Evolutionary conservation across 2,888 invertebrate genomes (phyloP).

Genomic region (Dermolepida albohirtum): DNA sequence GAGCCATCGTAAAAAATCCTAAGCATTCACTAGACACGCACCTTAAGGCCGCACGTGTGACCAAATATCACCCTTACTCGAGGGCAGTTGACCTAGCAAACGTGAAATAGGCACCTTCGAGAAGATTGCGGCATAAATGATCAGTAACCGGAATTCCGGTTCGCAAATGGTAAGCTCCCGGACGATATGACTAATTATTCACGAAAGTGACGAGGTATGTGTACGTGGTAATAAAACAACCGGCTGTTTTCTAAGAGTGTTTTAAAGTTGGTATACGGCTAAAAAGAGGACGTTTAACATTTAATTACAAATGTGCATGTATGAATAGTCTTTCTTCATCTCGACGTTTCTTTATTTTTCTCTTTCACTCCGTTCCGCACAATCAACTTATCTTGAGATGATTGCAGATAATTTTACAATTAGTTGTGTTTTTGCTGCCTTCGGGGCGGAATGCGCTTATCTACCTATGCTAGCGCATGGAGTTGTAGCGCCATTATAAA

Average conservation of each 20-base stretch:
- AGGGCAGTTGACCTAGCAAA: conserved; percentile 48
- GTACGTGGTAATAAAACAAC: conserved; percentile 29
- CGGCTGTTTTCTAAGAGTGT: conserved; percentile 36
- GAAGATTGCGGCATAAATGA: conserved; percentile 46
- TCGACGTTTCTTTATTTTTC: not conserved
- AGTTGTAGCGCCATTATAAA: conserved; percentile 7
- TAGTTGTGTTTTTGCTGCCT: conserved; percentile 20
- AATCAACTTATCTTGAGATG: conserved; percentile 20
- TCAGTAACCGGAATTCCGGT: conserved; percentile 24
- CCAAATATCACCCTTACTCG: conserved; percentile 54
- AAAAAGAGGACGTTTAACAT: conserved; percentile 37
- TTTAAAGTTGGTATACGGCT: conserved; percentile 25
- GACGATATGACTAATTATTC: conserved; percentile 36
- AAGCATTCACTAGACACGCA: conserved; percentile 56
- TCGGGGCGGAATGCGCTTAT: conserved; percentile 17
- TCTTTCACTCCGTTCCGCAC: conserved; percentile 10
- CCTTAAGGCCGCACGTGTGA: conserved; percentile 57
- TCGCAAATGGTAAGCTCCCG: conserved; percentile 17
- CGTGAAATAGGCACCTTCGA: conserved; percentile 47
- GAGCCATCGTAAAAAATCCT: conserved; percentile 57
- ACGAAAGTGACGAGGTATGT: conserved; percentile 17
- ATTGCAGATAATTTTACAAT: conserved; percentile 38
- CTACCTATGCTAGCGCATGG: not conserved
- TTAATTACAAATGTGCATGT: conserved; percentile 28
- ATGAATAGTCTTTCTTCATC: conserved; percentile 9